Percentiles rank a stretch among this genome's conserved stretches.
phyloP scores from a whole-genome alignment of 2,797 vertebrate genomes.

The Pitangus sulphuratus region DNA sequence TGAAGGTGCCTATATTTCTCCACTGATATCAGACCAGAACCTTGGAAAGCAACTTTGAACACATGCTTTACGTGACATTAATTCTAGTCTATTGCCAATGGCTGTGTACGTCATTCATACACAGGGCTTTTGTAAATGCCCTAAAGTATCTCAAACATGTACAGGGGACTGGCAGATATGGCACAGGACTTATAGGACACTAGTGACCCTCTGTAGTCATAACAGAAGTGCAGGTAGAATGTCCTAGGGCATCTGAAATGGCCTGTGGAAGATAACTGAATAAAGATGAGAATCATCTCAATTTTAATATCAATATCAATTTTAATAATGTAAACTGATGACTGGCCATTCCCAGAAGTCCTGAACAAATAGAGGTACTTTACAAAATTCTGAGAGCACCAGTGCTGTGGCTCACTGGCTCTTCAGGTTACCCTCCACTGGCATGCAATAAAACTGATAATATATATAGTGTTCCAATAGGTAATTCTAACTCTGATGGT shows the following conservation, averaged over 20 bases:
- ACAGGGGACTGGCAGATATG: background rate
- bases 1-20: background rate
- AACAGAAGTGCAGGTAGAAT: background rate
- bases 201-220: background rate
- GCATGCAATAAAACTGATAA: background rate
- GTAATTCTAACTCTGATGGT: background rate
- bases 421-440: background rate
- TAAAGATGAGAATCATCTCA: background rate
- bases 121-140: background rate
- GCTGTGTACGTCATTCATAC: background rate
- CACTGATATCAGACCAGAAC: background rate
- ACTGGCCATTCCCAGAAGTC: background rate
- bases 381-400: background rate
- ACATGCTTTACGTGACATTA: background rate
- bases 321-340: background rate
- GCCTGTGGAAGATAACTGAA: background rate
- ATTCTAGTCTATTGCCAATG: background rate
- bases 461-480: background rate
- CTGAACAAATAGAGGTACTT: background rate
- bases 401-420: background rate
- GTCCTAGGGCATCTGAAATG: background rate
- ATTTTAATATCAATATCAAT: background rate
- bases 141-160: background rate
- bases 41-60: background rate
- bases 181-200: background rate